Evolutionary conservation across 2,113 vertebrate genomes (phyloP).

Genomic region (Scomber japonicus): DNA sequence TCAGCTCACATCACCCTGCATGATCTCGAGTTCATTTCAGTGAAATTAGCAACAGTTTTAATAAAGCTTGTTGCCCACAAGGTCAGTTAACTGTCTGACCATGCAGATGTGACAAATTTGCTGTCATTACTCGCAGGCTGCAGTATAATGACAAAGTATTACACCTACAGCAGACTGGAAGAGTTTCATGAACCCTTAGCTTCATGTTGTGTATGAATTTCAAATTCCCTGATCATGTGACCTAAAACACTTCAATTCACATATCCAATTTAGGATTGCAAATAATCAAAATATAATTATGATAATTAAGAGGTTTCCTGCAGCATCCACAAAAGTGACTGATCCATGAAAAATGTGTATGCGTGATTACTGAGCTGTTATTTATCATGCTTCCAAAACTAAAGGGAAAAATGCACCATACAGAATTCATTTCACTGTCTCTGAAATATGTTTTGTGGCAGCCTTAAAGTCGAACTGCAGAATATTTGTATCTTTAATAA

Average conservation of each 20-base stretch:
- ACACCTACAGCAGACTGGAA: background rate
- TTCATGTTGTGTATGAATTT: background rate
- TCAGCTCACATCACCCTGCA: constrained; percentile 63
- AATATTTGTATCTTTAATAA: no score
- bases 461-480: background rate
- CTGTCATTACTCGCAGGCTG: constrained; percentile 26
- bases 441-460: background rate
- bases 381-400: background rate
- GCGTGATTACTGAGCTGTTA: background rate
- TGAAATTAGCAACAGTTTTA: constrained; percentile 74
- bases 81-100: constrained; percentile 69
- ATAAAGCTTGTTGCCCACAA: constrained; percentile 68
- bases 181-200: background rate
- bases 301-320: no score
- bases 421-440: background rate
- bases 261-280: no score
- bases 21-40: constrained; percentile 71
- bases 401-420: background rate
- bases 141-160: constrained; percentile 32
- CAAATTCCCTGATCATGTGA: no score
- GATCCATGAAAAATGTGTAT: no score
- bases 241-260: no score
- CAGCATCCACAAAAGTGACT: no score
- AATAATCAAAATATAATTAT: no score
- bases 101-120: constrained; percentile 63